Conservation (phyloP, 2,888 invertebrate species). For the Nymphalis polychloros region DNA sequence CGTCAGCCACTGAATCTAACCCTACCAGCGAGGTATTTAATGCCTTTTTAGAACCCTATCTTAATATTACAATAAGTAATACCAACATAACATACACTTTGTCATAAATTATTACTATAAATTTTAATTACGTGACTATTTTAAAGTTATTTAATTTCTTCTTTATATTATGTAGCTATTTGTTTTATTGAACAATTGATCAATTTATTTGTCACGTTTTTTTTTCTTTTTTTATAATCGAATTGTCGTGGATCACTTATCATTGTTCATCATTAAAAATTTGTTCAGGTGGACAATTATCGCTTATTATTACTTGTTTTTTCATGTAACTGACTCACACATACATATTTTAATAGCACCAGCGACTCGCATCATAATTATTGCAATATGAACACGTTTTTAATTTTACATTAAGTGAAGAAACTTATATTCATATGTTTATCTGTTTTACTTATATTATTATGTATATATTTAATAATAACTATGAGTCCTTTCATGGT, state of each 20-base stretch:
- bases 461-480: too few species aligned
- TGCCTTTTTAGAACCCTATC: too few species aligned
- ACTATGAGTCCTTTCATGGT: too few species aligned
- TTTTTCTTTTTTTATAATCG: conserved; percentile 12
- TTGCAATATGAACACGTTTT: too few species aligned
- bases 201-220: conserved; percentile 22
- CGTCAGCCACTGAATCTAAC: too few species aligned
- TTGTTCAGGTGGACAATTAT: background rate
- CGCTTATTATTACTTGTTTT: background rate
- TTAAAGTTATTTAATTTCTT: background rate
- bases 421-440: too few species aligned
- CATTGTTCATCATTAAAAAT: background rate
- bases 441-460: too few species aligned
- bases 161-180: background rate
- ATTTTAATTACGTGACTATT: background rate
- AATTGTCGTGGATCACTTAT: background rate
- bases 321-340: background rate
- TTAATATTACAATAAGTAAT: too few species aligned
- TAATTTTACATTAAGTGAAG: too few species aligned
- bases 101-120: background rate
- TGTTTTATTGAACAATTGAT: conserved; percentile 14
- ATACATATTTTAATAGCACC: background rate
- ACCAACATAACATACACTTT: background rate
- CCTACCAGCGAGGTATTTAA: too few species aligned
- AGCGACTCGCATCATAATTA: too few species aligned